Conservation (phyloP, 2,113 vertebrate genomes). For the Tringa solitaria region DNA sequence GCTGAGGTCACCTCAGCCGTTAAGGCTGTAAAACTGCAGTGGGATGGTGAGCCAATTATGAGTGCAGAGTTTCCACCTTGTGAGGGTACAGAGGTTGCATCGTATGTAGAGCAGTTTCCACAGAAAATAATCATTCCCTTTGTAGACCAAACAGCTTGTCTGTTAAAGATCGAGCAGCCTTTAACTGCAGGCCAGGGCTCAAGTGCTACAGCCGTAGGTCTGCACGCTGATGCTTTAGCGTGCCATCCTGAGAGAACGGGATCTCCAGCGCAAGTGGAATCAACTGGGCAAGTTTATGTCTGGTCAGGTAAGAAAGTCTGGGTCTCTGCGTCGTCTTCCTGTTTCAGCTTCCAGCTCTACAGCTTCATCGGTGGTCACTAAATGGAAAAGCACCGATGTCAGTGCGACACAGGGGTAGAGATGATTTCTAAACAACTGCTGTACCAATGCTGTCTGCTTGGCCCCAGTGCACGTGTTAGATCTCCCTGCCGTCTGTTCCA, state of each 20-base stretch:
- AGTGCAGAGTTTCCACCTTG: slow-evolving; percentile 9
- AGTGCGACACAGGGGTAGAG: neutral
- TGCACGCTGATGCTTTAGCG: neutral
- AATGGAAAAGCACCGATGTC: slow-evolving; percentile 10
- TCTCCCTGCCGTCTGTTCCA: neutral
- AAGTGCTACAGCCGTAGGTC: neutral
- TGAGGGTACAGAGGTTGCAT: neutral
- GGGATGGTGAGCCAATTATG: neutral
- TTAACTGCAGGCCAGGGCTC: neutral
- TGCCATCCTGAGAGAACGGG: neutral
- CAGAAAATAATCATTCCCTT: slow-evolving; percentile 39
- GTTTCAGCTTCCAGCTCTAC: neutral
- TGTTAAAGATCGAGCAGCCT: slow-evolving; percentile 26
- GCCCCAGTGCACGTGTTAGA: neutral
- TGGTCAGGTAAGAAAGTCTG: slow-evolving; percentile 57
- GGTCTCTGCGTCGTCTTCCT: neutral
- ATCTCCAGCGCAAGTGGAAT: neutral
- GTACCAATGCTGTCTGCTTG: neutral
- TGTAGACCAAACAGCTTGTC: neutral
- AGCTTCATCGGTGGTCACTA: neutral
- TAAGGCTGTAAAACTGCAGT: neutral
- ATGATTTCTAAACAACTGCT: neutral
- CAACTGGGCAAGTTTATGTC: slow-evolving; percentile 43
- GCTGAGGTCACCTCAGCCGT: neutral
- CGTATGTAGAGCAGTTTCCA: slow-evolving; percentile 46